Base-by-base conservation (phyloP, 2,113 vertebrate genomes). In the Coturnix japonica region DNA sequence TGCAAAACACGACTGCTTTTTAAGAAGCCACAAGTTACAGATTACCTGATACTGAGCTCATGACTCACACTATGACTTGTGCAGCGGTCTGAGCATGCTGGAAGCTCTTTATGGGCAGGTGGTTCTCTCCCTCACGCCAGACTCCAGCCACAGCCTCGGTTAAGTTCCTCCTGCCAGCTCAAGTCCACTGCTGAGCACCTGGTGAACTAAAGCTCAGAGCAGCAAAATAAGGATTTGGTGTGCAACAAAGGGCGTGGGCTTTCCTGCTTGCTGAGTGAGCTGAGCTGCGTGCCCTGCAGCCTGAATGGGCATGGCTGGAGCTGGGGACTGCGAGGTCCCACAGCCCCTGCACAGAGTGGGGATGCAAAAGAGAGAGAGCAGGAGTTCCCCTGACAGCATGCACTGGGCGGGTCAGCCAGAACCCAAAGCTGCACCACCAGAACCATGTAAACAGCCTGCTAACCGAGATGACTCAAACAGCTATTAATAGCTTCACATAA, bases 1-100 rank as follows among this genome's bases (percentile, higher is more conserved):
- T 60, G 65, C 49, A 71, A 56, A 81, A 64, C 72, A 82, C 31
- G 43, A 59, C 67, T 82, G 67, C 63, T 74, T 71, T 82, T 95
- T 79, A 60, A 87, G 85, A 77, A 89, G 81, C 60, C 79, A 64
- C n/a, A 1, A 9, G 77, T 30, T 60, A 71, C 20, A 64, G 49
- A 43, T 63, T 33, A 85, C 46, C 35, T 3, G 64, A 80, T 70
- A 69, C 63, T 30, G 35, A 28, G 43, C 39, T 64, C 1, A 7
- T 81, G 85, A 92, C 69, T 93, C 92, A 92, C 0, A 4, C 64
- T 60, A 3, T 65, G 81, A 79, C 85, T 92, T 85, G 87, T 89
- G 64, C 71, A 63, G 59, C 35, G 54, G 33, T 54, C 59, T 87
- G 67, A 89, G 87, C 56, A 73, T 57, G 54, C 46, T 5, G 3